A percentile compares a stretch with the other conserved stretches of the same genome.
These are phyloP conservation scores for Luehdorfia chinensis DNA, from an alignment of 1,140 invertebrate genomes.

Conservation along the genomic window DNA sequence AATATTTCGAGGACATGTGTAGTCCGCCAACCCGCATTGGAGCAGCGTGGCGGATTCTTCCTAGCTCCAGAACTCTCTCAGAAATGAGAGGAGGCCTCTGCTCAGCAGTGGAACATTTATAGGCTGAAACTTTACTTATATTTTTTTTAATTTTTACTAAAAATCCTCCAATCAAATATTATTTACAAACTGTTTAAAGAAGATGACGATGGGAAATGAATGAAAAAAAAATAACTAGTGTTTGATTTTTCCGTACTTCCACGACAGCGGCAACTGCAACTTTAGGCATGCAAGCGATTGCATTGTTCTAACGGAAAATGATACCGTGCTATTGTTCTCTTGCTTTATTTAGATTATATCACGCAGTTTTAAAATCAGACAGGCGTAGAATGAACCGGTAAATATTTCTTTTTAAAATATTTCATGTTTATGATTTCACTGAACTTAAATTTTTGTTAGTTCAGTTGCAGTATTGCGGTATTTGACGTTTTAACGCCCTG, in stretches of 20 bases:
- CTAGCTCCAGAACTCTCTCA: too few relatives aligned
- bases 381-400: not conserved
- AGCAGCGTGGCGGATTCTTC: too few relatives aligned
- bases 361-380: slow-evolving; percentile 10
- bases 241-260: slow-evolving; percentile 8
- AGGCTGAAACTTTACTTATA: too few relatives aligned
- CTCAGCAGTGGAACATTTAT: too few relatives aligned
- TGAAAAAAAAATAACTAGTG: slow-evolving; percentile 3
- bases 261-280: not conserved
- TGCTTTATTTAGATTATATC: slow-evolving; percentile 14
- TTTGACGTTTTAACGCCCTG: too few relatives aligned
- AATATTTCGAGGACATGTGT: too few relatives aligned
- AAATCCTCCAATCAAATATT: too few relatives aligned
- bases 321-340: slow-evolving; percentile 8
- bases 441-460: too few relatives aligned
- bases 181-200: not conserved
- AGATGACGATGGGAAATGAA: slow-evolving; percentile 3
- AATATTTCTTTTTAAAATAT: slow-evolving; percentile 2
- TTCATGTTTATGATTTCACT: slow-evolving; percentile 1
- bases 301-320: not conserved
- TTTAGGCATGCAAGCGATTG: slow-evolving; percentile 2
- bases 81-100: too few relatives aligned
- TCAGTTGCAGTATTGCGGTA: too few relatives aligned
- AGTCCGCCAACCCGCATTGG: too few relatives aligned
- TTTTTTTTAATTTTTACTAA: too few relatives aligned